Percentiles rank a stretch among this genome's conserved stretches.
These are phyloP conservation scores for Nixonia krombeini DNA, from an alignment of 1,140 invertebrate species.

Conservation along the genomic window DNA sequence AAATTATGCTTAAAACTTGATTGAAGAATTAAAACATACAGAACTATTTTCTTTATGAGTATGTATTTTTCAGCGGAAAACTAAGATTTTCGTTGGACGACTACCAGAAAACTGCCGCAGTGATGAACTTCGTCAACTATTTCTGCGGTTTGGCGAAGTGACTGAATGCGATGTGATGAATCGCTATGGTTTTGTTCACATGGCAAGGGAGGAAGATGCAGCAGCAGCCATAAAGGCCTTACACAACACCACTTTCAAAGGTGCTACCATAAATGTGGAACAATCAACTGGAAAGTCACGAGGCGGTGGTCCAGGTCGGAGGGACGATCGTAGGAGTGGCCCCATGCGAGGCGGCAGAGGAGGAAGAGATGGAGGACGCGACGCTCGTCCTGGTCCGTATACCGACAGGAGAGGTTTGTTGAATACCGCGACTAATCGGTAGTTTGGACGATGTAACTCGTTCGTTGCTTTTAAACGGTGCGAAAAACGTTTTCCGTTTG, in stretches of 20 bases:
- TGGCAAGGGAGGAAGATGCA: slow-evolving; percentile 68
- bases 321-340: slow-evolving; percentile 64
- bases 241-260: slow-evolving; percentile 69
- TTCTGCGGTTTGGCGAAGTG: slow-evolving; percentile 67
- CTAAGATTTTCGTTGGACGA: slow-evolving; percentile 70
- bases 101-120: slow-evolving; percentile 69
- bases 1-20: no score
- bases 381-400: slow-evolving; percentile 70
- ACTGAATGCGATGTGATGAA: slow-evolving; percentile 71
- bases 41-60: no score
- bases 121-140: slow-evolving; percentile 67
- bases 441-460: slow-evolving; percentile 47
- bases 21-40: no score
- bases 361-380: slow-evolving; percentile 68
- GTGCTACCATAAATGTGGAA: slow-evolving; percentile 70
- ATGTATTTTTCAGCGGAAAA: slow-evolving; percentile 61
- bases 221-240: slow-evolving; percentile 67
- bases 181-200: slow-evolving; percentile 69
- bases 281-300: slow-evolving; percentile 69
- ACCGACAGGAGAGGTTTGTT: slow-evolving; percentile 70
- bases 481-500: slow-evolving; percentile 29
- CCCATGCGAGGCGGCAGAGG: slow-evolving; percentile 68
- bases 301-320: slow-evolving; percentile 57
- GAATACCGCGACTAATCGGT: slow-evolving; percentile 56
- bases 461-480: slow-evolving; percentile 50